Percentiles rank a stretch among this genome's conserved stretches.
Conservation (phyloP, 2,888 invertebrate genomes). For the Pristionchus japonicus region DNA sequence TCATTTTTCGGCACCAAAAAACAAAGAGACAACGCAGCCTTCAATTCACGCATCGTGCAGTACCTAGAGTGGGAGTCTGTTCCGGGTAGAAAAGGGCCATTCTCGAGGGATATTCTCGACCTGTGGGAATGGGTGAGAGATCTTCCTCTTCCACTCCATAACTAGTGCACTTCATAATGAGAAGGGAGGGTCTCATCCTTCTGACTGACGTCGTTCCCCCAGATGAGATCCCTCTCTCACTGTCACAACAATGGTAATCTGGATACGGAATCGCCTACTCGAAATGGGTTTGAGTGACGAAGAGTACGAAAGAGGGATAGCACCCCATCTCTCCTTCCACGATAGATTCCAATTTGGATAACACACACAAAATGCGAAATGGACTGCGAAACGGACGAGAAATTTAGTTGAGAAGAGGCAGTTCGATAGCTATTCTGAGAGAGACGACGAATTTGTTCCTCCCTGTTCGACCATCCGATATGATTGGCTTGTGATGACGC, state of each 20-base stretch:
- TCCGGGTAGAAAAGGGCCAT: not conserved
- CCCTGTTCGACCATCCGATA: not conserved
- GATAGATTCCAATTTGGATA: slow-evolving; percentile 29
- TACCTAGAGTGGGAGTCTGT: not conserved
- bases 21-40: not conserved
- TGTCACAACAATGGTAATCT: not conserved
- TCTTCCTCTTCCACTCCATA: not conserved
- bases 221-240: not conserved
- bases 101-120: not conserved
- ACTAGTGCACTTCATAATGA: not conserved
- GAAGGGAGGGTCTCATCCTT: not conserved
- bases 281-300: not conserved
- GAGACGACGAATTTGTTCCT: not conserved
- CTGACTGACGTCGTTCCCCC: not conserved
- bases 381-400: not conserved
- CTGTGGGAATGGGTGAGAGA: not conserved
- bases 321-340: not conserved
- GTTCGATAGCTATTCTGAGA: slow-evolving; percentile 5
- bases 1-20: not conserved
- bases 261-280: not conserved
- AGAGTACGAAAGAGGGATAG: not conserved
- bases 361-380: slow-evolving; percentile 27
- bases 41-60: not conserved
- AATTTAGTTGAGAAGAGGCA: slow-evolving; percentile 27
- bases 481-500: not conserved